Conservation (phyloP, 2,113 vertebrate genomes). For the Heliornis fulica region DNA sequence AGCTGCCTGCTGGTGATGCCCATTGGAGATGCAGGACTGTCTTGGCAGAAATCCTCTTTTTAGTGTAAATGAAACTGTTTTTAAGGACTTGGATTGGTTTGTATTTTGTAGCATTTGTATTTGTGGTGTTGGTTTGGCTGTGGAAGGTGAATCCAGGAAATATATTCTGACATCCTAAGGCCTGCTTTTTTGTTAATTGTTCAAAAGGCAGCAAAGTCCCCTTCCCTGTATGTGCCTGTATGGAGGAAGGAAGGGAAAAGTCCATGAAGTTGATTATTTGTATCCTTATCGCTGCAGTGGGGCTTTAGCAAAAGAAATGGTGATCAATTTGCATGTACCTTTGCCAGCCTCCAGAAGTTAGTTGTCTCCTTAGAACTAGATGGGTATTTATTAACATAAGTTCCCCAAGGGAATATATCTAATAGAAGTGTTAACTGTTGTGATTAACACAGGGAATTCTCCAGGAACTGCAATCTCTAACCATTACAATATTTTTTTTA, state of each 20-base stretch:
- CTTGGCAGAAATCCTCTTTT: background rate
- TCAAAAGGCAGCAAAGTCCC: background rate
- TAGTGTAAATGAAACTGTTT: background rate
- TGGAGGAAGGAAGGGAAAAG: background rate
- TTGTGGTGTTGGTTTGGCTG: background rate
- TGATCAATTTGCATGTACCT: background rate
- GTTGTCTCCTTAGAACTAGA: background rate
- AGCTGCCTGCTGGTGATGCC: background rate
- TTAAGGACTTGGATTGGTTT: background rate
- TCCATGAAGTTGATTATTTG: background rate
- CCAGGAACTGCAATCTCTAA: background rate
- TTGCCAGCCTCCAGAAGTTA: background rate
- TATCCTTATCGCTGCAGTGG: background rate
- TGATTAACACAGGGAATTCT: background rate
- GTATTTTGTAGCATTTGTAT: too few relatives aligned
- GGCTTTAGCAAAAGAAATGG: background rate
- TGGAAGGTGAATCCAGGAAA: background rate
- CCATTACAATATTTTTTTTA: background rate
- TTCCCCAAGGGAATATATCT: background rate
- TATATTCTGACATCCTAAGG: background rate
- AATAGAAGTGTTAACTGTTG: background rate
- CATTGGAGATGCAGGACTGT: accelerated
- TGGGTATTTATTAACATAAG: background rate
- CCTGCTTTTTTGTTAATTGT: background rate
- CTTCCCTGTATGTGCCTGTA: accelerated